A percentile compares a stretch with the other conserved stretches of the same genome.
Conservation (phyloP, 2,888 invertebrate species). For the Cantharis rustica region DNA sequence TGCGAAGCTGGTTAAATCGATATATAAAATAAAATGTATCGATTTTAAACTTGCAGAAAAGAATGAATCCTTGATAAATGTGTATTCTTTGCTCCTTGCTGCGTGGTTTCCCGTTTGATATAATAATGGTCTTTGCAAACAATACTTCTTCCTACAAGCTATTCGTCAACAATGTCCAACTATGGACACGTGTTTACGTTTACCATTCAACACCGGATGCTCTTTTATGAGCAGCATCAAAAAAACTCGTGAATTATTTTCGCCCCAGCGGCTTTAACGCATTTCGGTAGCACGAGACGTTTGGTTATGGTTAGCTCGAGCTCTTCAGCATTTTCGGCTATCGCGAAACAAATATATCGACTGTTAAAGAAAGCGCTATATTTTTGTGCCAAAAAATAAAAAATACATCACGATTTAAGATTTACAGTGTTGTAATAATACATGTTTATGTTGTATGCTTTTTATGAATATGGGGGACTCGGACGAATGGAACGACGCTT, state of each 20-base stretch:
- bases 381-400: conserved; percentile 21
- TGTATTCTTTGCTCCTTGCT: background rate
- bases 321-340: conserved; percentile 1
- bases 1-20: background rate
- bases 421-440: conserved; percentile 31
- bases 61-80: background rate
- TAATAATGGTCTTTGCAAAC: conserved; percentile 2
- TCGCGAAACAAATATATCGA: conserved; percentile 12
- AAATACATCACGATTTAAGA: conserved; percentile 28
- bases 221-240: conserved; percentile 42
- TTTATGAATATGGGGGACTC: conserved; percentile 22
- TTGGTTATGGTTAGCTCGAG: conserved; percentile 7
- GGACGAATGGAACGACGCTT: conserved; percentile 5
- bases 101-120: background rate
- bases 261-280: conserved; percentile 34
- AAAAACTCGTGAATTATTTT: conserved; percentile 44
- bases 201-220: conserved; percentile 43
- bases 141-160: conserved; percentile 14
- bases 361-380: conserved; percentile 14
- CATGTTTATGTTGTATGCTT: conserved; percentile 30
- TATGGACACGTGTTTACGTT: conserved; percentile 40
- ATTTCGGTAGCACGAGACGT: conserved; percentile 11
- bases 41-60: background rate
- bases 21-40: background rate
- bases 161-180: conserved; percentile 28